Base-by-base conservation (phyloP, 2,888 invertebrate genomes). In the Rhingia rostrata region DNA sequence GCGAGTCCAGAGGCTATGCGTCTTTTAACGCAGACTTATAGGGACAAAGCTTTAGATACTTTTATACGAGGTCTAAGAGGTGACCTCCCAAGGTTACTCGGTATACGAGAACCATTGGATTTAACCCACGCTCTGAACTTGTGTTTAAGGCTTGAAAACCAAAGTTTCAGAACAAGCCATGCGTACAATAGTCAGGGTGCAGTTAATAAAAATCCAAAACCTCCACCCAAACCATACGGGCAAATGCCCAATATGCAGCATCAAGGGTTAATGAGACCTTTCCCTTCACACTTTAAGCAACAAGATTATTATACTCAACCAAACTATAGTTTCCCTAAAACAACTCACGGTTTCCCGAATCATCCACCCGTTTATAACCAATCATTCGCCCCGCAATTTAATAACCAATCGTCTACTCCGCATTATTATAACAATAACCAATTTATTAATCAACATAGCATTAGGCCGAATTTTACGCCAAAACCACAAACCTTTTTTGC, bases 11-110 rank as follows among this genome's bases (percentile, higher is more conserved):
- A 86, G n/a, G 12, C 75, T 33, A 61, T 74, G 39, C 9, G 33
- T 1, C 35, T 81, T 3, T 4, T 81, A 22, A 77, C 63, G 2
- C 53, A 81, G 63, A 56, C 70, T 32, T 78, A 86, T 39, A 22
- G 79, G 33, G 79, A 82, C 54, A 54, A 60, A 12, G 60, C 43
- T 3, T 30, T 77, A 1, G 75, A 78, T 12, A 63, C 73, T 4
- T 83, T 83, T 32, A 14, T 82, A 6, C 37, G 66, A 53, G 75
- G 77, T 1, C 43, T 82, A 10, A 72, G 32, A 14, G 63, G 78
- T 12, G 64, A 83, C 32, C 14, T 83, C 0, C 66, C 79, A 6
- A n/a, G 47, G 0, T 30, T 64, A 4, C 22, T 72, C 22, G 64
- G 54, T 4, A 70, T 82, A n/a, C 35, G 61, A 54, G 54, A 54